Base-by-base conservation (phyloP, 2,113 vertebrate species). In the Sander vitreus region DNA sequence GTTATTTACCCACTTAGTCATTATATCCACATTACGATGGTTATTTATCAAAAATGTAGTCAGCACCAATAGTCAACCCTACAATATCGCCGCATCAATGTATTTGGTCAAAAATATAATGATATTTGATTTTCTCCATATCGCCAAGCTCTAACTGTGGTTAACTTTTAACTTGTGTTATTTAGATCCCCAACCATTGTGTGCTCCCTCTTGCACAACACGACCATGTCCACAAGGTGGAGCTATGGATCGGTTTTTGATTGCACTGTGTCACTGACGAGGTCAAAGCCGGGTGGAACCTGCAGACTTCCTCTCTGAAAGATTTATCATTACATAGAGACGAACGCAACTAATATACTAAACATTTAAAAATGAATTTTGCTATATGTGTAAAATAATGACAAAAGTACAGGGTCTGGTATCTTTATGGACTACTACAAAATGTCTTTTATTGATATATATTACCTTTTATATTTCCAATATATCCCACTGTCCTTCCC, bases 191-290 rank as follows among this genome's bases (percentile, higher is more conserved):
- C 45, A 55, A 63, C 23, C 13, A 69, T 69, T 75, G 58, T 83
- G 53, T 73, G 36, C 59, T 83, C 64, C 36, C 9, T 51, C 57
- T 62, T 91, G 89, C 73, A 91, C 27, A 76, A 73, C 12, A 16
- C 1, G 5, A 1, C 27, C 79, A 39, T 85, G 80, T 45, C 90
- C 94, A 93, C 89, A 83, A 74, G 93, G 87, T 89, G 92, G 94
- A 83, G 93, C 92, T 93, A 77, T 84, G 84, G 86, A 71, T 90
- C 67, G 74, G 65, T 79, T 76, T 90, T 83, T 71, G 51, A 51
- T 67, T 54, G 33, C 69, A 39, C 16, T 78, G 74, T 89, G 86
- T 90, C 83, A 85, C 71, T 78, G 85, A 91, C 87, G 85, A 91
- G 89, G 91, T 92, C 92, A 93, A 88, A 89, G 48, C 76, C 0